Base-by-base conservation (phyloP, 2,113 vertebrate genomes). In the Microtus montanus region DNA sequence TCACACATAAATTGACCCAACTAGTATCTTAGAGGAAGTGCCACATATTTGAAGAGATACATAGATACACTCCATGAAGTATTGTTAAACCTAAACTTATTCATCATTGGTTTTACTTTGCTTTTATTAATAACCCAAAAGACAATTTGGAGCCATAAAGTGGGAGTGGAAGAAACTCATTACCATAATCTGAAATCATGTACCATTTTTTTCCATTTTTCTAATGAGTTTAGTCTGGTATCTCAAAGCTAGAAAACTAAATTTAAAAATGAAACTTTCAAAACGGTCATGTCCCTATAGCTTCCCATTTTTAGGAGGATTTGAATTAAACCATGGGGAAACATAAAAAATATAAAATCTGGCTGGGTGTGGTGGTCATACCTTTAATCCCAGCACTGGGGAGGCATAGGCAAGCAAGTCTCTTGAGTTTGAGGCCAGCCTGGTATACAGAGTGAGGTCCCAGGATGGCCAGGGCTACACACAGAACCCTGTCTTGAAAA, bases 1-100 rank as follows among this genome's bases (percentile, higher is more conserved):
- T 33, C 52, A 64, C 17, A 7, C 49, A 2, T 24, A 88, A 77
- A 78, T 22, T 33, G 88, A 89, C 75, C 74, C 94, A 87, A 95
- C 64, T 44, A 90, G 35, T 7, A 78, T 15, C 33, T 88, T 83
- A 73, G 74, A 73, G 38, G 35, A 92, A 90, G 83, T 47, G 28
- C 88, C 49, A 49, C 74, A 38, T 71, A 47, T 47, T 66, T 90
- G 44, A 82, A 96, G 66, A 74, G 74, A 41, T 87, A 88, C 75
- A 73, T 61, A 93, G n/a, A 66, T 85, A 52, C 1, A 74, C 78
- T 73, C 15, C 28, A 38, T 74, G 20, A 75, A 64, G 14, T 64
- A 26, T 77, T 94, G 14, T 95, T 96, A 61, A 74, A 87, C 54
- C 61, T 94, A 83, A 75, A 63, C 91, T 92, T 86, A 73, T n/a